Conservation (phyloP, 2,888 invertebrate species). For the Tyria jacobaeae region DNA sequence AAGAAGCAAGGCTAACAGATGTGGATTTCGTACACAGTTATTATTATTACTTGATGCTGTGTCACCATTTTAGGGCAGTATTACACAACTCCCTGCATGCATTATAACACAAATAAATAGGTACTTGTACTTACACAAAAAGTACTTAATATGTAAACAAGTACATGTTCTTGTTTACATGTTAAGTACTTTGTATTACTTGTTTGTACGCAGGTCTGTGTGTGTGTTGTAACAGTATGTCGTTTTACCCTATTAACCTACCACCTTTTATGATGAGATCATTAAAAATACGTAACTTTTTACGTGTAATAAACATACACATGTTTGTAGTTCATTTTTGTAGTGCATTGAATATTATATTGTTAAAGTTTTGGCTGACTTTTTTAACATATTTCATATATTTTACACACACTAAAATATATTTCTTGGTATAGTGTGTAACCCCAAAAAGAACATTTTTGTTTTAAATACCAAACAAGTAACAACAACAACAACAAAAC, state of each 20-base stretch:
- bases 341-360: not conserved
- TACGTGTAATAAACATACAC: slow-evolving; percentile 10
- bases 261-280: slow-evolving; percentile 32
- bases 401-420: no score
- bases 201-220: slow-evolving; percentile 14
- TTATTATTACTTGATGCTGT: slow-evolving; percentile 21
- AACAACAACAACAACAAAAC: not conserved
- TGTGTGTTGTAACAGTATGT: slow-evolving; percentile 37
- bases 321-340: slow-evolving; percentile 8
- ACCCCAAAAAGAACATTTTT: no score
- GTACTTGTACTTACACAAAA: slow-evolving; percentile 9
- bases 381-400: no score
- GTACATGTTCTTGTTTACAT: slow-evolving; percentile 1
- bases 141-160: no score
- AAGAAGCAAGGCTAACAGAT: not conserved
- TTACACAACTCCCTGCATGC: slow-evolving; percentile 57
- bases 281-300: slow-evolving; percentile 42
- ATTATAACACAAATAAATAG: slow-evolving; percentile 26
- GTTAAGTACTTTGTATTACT: not conserved
- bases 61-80: slow-evolving; percentile 55
- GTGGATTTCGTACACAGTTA: slow-evolving; percentile 9
- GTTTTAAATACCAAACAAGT: not conserved
- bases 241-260: slow-evolving; percentile 32
- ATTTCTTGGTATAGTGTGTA: not conserved
- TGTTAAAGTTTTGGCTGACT: no score